Base-by-base conservation (phyloP, 2,113 vertebrate species). In the Phyllopteryx taeniolatus region DNA sequence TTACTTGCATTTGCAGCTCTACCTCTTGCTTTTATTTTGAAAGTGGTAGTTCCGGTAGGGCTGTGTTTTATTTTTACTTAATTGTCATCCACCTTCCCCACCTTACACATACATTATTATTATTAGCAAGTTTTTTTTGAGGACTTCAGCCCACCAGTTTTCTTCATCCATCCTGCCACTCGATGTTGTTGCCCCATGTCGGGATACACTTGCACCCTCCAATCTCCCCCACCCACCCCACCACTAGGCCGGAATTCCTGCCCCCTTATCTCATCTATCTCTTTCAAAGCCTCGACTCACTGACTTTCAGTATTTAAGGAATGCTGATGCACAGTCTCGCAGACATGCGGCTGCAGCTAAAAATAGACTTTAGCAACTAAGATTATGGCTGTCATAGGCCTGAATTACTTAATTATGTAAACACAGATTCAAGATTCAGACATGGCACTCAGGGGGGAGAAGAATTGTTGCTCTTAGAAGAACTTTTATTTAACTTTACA, bases 231-330 rank as follows among this genome's bases (percentile, higher is more conserved):
- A 60, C 69, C 10, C 77, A 78, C 84, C 77, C 31, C 63, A 22
- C 11, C 42, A 6, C 64, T 71, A 68, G 73, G 53, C 81, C 68
- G 83, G 83, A 85, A 93, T 93, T 91, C 90, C 83, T 88, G 73
- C 70, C 22, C 79, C 74, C 88, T 92, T 91, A 92, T 88, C 92
- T 93, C 91, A 93, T 77, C 71, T 73, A 81, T 86, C 89, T 33
- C 51, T 71, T 89, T 90, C 71, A 76, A 64, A 60, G 71, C 51
- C 78, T 73, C 43, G 15, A 61, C 59, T 61, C 54, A 82, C 74
- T 67, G 72, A 77, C 86, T 81, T 77, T 43, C 46, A 82, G 80
- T 75, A 87, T 90, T 84, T 81, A 6, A 71, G 82, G 88, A 91
- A 89, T 86, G 88, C 82, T 75, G 88, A 87, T 76, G 65, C 54